Evolutionary conservation across 2,888 invertebrate species (phyloP), one percentile per base, ranked within the genome.

Genomic region (Lumbricus terrestris): DNA sequence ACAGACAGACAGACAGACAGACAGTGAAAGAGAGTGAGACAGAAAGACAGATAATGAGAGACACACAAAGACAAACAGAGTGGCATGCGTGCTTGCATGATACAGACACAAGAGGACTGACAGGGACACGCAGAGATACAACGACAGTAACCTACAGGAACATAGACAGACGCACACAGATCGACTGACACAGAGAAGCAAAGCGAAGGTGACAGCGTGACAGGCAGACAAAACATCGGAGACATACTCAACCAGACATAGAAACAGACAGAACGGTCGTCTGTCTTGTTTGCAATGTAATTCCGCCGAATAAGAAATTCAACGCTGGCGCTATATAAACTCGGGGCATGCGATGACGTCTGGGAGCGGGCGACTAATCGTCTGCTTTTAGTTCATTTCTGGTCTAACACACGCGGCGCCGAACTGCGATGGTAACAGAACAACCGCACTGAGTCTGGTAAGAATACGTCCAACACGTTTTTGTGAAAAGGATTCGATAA

Each of bases 321-420:
- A 4, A 11, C 29, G 69, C n/a, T 6, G 29, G 69, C 69, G 69
- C 69, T 69, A 29, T 11, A 69, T 69, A 69, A 69, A n/a, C 13
- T 69, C n/a, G 8, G 0, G n/a, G 8, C 29, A 69, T n/a, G 69
- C 8, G 69, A n/a, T 69, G 69, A 69, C 69, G 69, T 69, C 69
- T 69, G 69, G 18, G 29, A 8, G 29, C 69, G 69, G n/a, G n/a
- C 29, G n/a, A 69, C 69, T 69, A 69, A 69, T 69, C 69, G 69
- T 69, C 69, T 69, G 69, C 69, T 69, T 69, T 69, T 69, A 69
- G 69, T 69, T 69, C 69, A 69, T 69, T 69, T 69, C 69, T 69
- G 69, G 69, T 13, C 69, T n/a, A 69, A 69, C 29, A 69, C 69
- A n/a, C 69, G n/a, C n/a, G 8, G n/a, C 69, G 69, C 69, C n/a